phyloP scores from a whole-genome alignment of 2,797 vertebrate genomes.

The Clarias platycephalus region DNA sequence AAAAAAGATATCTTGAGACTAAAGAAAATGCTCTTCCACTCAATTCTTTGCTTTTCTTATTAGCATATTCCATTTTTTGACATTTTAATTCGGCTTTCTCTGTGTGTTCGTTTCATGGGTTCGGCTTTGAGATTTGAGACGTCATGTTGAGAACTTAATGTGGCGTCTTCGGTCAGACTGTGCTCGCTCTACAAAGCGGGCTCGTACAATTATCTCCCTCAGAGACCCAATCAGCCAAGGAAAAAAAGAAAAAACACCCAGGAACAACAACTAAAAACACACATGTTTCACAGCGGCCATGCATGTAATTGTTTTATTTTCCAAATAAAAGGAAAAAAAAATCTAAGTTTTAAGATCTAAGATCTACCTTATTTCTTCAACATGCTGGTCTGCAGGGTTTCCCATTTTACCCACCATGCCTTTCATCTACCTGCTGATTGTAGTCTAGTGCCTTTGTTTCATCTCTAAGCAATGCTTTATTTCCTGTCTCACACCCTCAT shows the following conservation, averaged over 20 bases:
- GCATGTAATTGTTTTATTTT: neutral
- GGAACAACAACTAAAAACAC: neutral
- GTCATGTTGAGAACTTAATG: conserved; percentile 36
- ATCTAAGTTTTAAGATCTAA: neutral
- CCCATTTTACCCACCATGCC: neutral
- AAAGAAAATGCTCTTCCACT: neutral
- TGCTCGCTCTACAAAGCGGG: conserved; percentile 11
- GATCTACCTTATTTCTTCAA: neutral
- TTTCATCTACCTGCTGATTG: no score
- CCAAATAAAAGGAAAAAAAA: neutral
- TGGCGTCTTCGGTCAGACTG: neutral
- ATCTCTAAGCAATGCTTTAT: no score
- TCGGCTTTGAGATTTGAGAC: conserved; percentile 1
- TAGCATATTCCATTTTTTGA: conserved; percentile 15
- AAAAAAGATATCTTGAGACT: neutral
- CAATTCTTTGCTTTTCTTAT: neutral
- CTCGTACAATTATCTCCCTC: neutral
- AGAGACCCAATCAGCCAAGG: neutral
- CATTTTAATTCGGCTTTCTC: conserved; percentile 14
- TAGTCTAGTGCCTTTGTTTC: no score
- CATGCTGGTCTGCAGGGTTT: neutral
- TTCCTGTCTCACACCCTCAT: neutral
- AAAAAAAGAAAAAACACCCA: neutral
- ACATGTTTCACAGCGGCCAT: neutral
- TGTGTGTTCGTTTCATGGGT: neutral